Evolutionary conservation across 2,797 vertebrate genomes (phyloP).

Genomic region (Chromis chromis): DNA sequence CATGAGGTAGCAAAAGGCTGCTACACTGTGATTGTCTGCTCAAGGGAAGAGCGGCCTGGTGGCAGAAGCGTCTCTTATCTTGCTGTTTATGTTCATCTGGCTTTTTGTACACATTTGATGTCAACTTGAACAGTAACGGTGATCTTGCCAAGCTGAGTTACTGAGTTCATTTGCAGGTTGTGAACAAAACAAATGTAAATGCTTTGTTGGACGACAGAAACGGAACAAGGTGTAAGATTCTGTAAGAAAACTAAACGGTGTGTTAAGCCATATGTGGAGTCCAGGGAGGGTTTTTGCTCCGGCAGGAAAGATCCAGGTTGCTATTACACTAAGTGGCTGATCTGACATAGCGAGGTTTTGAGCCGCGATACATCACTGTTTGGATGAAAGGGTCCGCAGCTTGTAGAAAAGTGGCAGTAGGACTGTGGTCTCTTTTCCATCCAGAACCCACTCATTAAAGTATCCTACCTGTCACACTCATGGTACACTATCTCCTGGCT

Average conservation of each 20-base stretch:
- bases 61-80: slow-evolving; percentile 52
- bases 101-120: slow-evolving; percentile 58
- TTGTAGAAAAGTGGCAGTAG: slow-evolving; percentile 18
- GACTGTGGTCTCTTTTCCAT: slow-evolving; percentile 43
- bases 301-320: not conserved
- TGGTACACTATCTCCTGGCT: slow-evolving; percentile 45
- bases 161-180: slow-evolving; percentile 60
- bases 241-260: slow-evolving; percentile 29
- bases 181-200: slow-evolving; percentile 44
- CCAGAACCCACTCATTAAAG: slow-evolving; percentile 31
- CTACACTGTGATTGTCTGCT: slow-evolving; percentile 76
- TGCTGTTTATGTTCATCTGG: slow-evolving; percentile 38
- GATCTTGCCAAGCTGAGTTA: slow-evolving; percentile 66
- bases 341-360: slow-evolving; percentile 20
- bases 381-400: slow-evolving; percentile 25
- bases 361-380: slow-evolving; percentile 14
- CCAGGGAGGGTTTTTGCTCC: slow-evolving; percentile 16
- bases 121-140: slow-evolving; percentile 57
- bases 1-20: slow-evolving; percentile 72
- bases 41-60: slow-evolving; percentile 44
- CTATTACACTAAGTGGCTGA: slow-evolving; percentile 1
- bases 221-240: slow-evolving; percentile 13
- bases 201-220: slow-evolving; percentile 17
- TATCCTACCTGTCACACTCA: slow-evolving; percentile 33
- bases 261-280: slow-evolving; percentile 61